These are phyloP conservation scores for Spodoptera frugiperda DNA, from an alignment of 1,140 invertebrate genomes.

Conservation along the genomic window DNA sequence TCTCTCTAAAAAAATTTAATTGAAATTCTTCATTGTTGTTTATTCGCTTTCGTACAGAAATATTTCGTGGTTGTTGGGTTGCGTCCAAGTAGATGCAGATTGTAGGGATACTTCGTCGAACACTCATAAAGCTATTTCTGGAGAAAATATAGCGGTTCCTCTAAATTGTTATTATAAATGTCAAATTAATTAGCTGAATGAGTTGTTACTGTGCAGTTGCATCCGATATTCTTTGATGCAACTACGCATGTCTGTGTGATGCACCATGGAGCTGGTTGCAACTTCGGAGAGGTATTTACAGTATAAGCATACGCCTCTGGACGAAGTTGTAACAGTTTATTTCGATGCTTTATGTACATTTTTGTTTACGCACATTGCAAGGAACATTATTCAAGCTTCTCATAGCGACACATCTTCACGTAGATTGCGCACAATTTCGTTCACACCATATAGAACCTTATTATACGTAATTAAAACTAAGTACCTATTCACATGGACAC, in stretches of 20 bases:
- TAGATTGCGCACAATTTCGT: slow-evolving; percentile 39
- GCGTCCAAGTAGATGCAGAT: slow-evolving; percentile 79
- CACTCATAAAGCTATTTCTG: slow-evolving; percentile 69
- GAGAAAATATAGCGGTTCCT: slow-evolving; percentile 21
- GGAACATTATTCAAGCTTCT: slow-evolving; percentile 73
- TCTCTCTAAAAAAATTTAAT: slow-evolving; percentile 29
- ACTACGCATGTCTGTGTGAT: slow-evolving; percentile 53
- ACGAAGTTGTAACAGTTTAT: slow-evolving; percentile 52
- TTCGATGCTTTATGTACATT: slow-evolving; percentile 65
- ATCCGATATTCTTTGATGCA: slow-evolving; percentile 47
- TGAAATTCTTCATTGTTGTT: slow-evolving; percentile 32
- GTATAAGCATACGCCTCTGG: neutral
- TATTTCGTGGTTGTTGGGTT: slow-evolving; percentile 73
- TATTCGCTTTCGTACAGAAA: slow-evolving; percentile 48
- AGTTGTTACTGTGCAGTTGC: slow-evolving; percentile 53
- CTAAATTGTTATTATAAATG: neutral
- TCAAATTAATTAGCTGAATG: slow-evolving; percentile 34
- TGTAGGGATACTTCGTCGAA: slow-evolving; percentile 68
- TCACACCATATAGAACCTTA: slow-evolving; percentile 27
- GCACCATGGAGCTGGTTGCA: slow-evolving; percentile 60
- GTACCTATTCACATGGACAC: neutral
- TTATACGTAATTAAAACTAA: slow-evolving; percentile 13
- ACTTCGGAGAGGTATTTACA: slow-evolving; percentile 33
- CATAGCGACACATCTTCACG: slow-evolving; percentile 52
- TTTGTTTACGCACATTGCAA: slow-evolving; percentile 74